Evolutionary conservation across 2,113 vertebrate genomes (phyloP).

Genomic region (Alouatta palliata): DNA sequence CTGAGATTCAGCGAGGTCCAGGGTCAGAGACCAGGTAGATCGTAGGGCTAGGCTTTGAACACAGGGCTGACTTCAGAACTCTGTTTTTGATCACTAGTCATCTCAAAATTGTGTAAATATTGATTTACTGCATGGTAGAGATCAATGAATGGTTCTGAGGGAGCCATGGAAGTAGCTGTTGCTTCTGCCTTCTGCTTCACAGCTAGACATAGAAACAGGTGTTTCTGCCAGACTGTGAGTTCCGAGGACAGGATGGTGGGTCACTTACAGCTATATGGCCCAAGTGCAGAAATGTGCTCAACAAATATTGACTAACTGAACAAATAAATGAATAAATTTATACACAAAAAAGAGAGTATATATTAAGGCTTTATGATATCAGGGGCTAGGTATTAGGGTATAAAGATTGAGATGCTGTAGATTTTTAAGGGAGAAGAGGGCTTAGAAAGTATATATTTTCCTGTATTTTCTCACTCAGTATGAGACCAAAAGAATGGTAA

Average conservation of each 20-base stretch:
- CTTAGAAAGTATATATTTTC: not conserved
- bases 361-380: not conserved
- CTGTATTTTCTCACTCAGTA: not conserved
- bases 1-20: not conserved
- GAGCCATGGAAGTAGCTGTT: not conserved
- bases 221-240: not conserved
- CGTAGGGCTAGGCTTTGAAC: not conserved
- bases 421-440: not conserved
- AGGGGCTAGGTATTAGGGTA: not conserved
- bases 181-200: not conserved
- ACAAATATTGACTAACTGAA: not conserved
- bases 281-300: not conserved
- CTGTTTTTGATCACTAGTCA: not conserved
- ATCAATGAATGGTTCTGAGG: not conserved
- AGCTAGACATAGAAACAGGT: not conserved
- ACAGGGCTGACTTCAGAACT: not conserved
- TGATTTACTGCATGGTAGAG: not conserved
- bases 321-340: not conserved
- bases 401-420: not conserved
- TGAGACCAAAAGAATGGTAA: not conserved
- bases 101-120: not conserved
- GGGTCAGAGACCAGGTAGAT: not conserved
- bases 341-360: not conserved
- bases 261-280: not conserved
- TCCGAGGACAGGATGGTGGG: not conserved